Conservation (phyloP, 2,888 invertebrate species). For the Cryptus armator region DNA sequence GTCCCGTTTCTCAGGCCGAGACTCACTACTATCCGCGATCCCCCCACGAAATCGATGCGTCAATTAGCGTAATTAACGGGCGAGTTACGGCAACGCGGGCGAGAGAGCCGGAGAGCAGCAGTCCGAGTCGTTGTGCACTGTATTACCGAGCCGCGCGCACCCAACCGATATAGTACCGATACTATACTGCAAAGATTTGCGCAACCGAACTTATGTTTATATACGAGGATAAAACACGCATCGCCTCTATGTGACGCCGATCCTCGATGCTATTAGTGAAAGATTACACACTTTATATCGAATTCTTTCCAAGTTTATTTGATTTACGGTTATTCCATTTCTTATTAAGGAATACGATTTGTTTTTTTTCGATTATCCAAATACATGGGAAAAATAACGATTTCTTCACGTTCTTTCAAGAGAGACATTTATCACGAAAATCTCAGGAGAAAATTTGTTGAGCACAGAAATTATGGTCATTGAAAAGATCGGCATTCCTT, state of each 20-base stretch:
- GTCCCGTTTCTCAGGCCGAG: conserved; percentile 68
- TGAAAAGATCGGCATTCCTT: too few relatives aligned
- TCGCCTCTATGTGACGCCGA: conserved; percentile 15
- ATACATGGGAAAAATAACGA: too few relatives aligned
- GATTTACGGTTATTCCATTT: not conserved
- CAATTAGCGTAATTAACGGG: conserved; percentile 78
- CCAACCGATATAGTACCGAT: conserved; percentile 63
- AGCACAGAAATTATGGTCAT: too few relatives aligned
- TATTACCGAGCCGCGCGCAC: conserved; percentile 46
- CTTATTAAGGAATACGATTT: not conserved
- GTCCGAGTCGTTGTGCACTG: conserved; percentile 34
- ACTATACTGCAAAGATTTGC: conserved; percentile 64
- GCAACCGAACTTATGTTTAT: conserved; percentile 63
- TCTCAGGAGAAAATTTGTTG: too few relatives aligned
- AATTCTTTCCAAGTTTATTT: not conserved
- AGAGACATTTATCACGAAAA: too few relatives aligned
- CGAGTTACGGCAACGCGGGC: conserved; percentile 68
- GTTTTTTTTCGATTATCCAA: not conserved
- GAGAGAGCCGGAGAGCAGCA: conserved; percentile 48
- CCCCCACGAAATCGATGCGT: conserved; percentile 73
- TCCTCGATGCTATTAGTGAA: not conserved
- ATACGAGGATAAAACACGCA: conserved; percentile 69
- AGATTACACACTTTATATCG: not conserved
- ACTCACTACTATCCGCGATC: conserved; percentile 55
- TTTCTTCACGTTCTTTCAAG: too few relatives aligned